phyloP scores from a whole-genome alignment of 2,113 vertebrate genomes.

The Macquaria ambigua region DNA sequence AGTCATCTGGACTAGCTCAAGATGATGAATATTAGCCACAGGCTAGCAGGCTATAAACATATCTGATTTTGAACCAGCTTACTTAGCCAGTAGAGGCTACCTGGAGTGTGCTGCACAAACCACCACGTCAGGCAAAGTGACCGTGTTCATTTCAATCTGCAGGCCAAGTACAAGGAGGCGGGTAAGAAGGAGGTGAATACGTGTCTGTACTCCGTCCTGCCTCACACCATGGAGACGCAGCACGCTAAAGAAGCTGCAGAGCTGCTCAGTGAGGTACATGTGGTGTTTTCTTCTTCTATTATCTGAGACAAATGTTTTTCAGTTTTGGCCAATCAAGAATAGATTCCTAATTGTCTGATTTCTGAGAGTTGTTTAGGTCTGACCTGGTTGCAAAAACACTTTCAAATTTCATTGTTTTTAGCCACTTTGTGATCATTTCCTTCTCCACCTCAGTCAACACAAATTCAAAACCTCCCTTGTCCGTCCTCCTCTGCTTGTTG shows the following conservation, averaged over 20 bases:
- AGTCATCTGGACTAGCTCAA: no score
- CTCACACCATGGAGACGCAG: constrained; percentile 73
- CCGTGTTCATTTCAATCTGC: background rate
- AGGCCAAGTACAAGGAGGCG: constrained; percentile 90
- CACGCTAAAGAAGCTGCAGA: constrained; percentile 69
- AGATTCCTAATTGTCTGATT: background rate
- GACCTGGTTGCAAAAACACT: no score
- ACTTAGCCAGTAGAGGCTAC: background rate
- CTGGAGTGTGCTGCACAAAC: no score
- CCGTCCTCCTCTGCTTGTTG: background rate
- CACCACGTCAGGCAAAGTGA: background rate
- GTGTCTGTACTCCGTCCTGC: constrained; percentile 68
- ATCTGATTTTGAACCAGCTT: background rate
- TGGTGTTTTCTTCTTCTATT: accelerated
- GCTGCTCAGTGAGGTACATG: constrained; percentile 75
- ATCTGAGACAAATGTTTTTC: background rate
- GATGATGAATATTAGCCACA: no score
- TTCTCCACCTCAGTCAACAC: no score
- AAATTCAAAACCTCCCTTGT: background rate
- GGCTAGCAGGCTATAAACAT: no score
- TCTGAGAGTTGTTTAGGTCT: background rate
- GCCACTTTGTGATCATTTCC: background rate
- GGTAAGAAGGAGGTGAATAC: constrained; percentile 54
- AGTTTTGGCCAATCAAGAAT: background rate
- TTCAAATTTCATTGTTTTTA: background rate